Evolutionary conservation across 2,113 vertebrate species (phyloP).

Genomic region (Onychostruthus taczanowskii): DNA sequence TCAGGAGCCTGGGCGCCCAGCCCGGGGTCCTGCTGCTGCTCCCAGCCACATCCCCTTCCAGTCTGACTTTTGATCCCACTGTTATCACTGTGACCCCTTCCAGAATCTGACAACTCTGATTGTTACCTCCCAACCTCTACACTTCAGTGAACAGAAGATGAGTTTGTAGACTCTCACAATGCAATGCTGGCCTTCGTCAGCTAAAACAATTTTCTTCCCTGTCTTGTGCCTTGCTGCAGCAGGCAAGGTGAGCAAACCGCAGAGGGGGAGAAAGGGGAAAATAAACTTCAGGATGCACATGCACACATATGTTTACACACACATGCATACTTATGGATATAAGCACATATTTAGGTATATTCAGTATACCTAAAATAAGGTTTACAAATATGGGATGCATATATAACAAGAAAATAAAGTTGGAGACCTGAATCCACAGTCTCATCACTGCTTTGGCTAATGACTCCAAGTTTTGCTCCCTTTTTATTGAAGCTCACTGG

Average conservation of each 20-base stretch:
- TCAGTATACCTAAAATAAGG: neutral
- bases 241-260: neutral
- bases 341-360: neutral
- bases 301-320: neutral
- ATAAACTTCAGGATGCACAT: neutral
- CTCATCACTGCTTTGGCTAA: neutral
- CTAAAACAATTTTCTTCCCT: neutral
- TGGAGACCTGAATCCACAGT: neutral
- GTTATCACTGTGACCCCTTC: neutral
- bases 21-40: neutral
- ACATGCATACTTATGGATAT: neutral
- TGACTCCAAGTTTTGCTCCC: neutral
- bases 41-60: neutral
- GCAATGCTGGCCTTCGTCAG: neutral
- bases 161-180: neutral
- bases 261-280: neutral
- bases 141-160: neutral
- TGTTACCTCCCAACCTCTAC: neutral
- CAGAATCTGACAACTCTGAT: neutral
- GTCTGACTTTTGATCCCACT: neutral
- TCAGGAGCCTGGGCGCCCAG: rapidly evolving
- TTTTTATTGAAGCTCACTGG: neutral
- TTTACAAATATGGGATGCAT: neutral
- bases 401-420: neutral
- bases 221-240: neutral